Base-by-base conservation (phyloP, 1,140 invertebrate species). In the Drosophila hydei region DNA sequence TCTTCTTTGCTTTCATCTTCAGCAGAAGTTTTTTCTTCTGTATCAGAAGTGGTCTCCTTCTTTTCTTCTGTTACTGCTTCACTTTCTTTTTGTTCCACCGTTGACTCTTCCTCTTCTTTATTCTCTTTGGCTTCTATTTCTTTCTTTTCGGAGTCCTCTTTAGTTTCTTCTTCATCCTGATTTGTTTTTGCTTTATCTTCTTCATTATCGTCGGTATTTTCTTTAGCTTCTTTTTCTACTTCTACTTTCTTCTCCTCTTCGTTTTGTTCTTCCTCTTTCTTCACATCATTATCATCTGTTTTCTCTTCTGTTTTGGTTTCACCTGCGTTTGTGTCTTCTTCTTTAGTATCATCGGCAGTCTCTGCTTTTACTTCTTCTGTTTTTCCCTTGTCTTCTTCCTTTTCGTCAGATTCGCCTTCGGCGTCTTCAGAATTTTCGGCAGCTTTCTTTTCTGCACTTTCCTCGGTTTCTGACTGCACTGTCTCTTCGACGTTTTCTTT, bases 1-100 rank as follows among this genome's bases (percentile, higher is more conserved):
- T 77, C 83, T 30, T 73, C 59, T 16, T 84, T 56, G n/a, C 33
- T 36, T 23, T 70, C 68, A 51, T 71, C 52, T 43, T 80, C 67
- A 1, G 30, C 30, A 2, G 76, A 74, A 3, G 43, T 25, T 21
- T 21, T 14, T 38, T 18, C 12, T n/a, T 12, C 19, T 27, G 45
- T 52, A 36, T 61, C 60, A 21, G 27, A n/a, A 55, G 55, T 33
- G 1, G 14, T 33, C 14, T 42, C 25, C 16, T 60, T 27, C 6
- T 21, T 36, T 21, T 38, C 47, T 18, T 45, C 40, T 14, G 23
- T 4, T 14, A 7, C 18, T 16, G 43, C 23, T 18, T 43, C 4
- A 21, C 16, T 16, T 43, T 43, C 23, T 14, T 54, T 14, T 14
- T n/a, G n/a, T n/a, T n/a, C n/a, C n/a, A n/a, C n/a, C n/a, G 19